phyloP scores from a whole-genome alignment of 2,797 vertebrate genomes.

The Lithobates sylvaticus region DNA sequence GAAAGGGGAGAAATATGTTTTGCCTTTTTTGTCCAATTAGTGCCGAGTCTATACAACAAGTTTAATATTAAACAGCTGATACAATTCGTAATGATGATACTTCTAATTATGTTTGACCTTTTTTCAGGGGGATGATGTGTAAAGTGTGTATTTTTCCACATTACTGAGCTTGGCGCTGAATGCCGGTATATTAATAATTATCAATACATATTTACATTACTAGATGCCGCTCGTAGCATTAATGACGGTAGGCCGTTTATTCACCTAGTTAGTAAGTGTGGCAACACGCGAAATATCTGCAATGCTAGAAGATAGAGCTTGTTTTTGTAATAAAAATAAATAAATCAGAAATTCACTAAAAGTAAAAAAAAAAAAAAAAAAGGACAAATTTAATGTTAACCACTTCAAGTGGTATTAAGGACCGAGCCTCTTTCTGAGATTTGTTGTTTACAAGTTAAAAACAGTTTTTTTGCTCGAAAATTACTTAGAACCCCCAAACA shows the following conservation, averaged over 20 bases:
- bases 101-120: conserved; percentile 57
- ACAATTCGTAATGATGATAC: conserved; percentile 49
- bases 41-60: conserved; percentile 52
- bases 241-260: neutral
- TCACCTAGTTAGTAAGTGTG: neutral
- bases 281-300: neutral
- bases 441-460: no score
- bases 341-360: no score
- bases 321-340: neutral
- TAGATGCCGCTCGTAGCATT: neutral
- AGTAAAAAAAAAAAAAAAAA: no score
- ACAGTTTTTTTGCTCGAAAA: no score
- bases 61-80: conserved; percentile 60
- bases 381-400: no score
- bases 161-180: conserved; percentile 12
- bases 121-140: conserved; percentile 23
- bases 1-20: conserved; percentile 57
- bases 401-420: no score
- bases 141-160: conserved; percentile 42
- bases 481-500: no score
- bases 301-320: neutral
- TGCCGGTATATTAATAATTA: conserved; percentile 28
- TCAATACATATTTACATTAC: conserved; percentile 35
- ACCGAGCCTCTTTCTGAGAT: no score
- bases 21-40: conserved; percentile 59